Base-by-base conservation (phyloP, 2,113 vertebrate species). In the Sebastes fasciatus region DNA sequence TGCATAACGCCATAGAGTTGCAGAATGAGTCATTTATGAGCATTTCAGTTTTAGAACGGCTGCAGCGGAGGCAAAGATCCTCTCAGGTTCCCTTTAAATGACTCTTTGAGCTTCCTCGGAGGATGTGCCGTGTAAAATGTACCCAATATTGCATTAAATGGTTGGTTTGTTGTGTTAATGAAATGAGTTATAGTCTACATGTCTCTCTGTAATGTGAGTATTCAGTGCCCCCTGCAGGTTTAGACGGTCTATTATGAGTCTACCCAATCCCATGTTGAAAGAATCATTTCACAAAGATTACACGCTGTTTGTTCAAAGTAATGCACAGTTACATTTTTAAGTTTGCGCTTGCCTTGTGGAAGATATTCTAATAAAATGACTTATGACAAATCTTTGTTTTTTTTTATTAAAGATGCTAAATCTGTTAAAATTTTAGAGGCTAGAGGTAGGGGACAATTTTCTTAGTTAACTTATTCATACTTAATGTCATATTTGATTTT, bases 191-290 rank as follows among this genome's bases (percentile, higher is more conserved):
- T 13, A 73, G 34, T 7, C 5, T 55, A 8, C 13, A 5, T 51
- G 14, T 54, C 45, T 58, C 9, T 60, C 34, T 75, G 16, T 68
- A 83, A 70, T 49, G n/a, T 85, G 58, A 74, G 87, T 84, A 70
- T 82, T 68, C 72, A 94, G 83, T 69, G 91, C 92, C 94, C 93
- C 85, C 95, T 94, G 88, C 84, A 82, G 95, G 93, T 75, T 17
- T 64, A 54, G 23, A 82, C 67, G 60, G 57, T 83, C 61, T 4
- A 34, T 34, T 51, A 21, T 67, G 13, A 67, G 21, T 55, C n/a
- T 0, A 60, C 43, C 8, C 13, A 23, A 19, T 17, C 21, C 61
- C 12, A 54, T 34, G 13, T 0, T 8, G 6, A 5, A 45, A 49
- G 0, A 75, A 11, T n/a, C 16, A 16, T 74, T 34, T 76, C 12